Evolutionary conservation across 53 echinoderm and acorn worm species (phyloP).

Genomic region (Astropecten irregularis): DNA sequence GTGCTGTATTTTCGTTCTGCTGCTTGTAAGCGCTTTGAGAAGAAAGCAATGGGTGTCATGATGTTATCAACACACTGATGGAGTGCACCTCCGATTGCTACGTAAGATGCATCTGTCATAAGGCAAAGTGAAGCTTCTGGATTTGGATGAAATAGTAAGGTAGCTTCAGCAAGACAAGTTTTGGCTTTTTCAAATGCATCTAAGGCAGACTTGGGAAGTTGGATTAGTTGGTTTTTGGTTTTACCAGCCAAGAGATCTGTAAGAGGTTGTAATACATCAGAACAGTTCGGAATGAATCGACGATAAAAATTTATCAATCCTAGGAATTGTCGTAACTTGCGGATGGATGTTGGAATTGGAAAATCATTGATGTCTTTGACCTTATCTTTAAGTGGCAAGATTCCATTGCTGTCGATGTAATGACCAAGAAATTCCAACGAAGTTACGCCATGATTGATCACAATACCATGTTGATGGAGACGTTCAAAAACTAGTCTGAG

Average conservation of each 20-base stretch:
- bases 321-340: conserved; percentile 20
- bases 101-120: conserved; percentile 4
- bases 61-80: conserved; percentile 5
- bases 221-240: background rate
- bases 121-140: background rate
- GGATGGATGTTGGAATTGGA: background rate
- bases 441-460: background rate
- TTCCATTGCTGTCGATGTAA: background rate
- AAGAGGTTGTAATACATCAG: conserved; percentile 25
- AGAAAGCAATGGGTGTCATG: conserved; percentile 40
- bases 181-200: conserved; percentile 17
- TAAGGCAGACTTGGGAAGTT: background rate
- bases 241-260: conserved; percentile 33
- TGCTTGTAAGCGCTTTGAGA: conserved; percentile 26
- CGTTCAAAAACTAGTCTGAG: conserved; percentile 26
- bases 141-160: conserved; percentile 7
- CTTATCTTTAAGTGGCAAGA: background rate
- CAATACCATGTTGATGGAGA: background rate
- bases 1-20: conserved; percentile 49
- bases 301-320: conserved; percentile 25
- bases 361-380: background rate
- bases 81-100: conserved; percentile 10
- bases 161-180: conserved; percentile 8
- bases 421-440: background rate
- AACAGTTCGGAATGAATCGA: conserved; percentile 34